phyloP scores from a whole-genome alignment of 2,888 invertebrate species.

The Cataglyphis cursor region DNA sequence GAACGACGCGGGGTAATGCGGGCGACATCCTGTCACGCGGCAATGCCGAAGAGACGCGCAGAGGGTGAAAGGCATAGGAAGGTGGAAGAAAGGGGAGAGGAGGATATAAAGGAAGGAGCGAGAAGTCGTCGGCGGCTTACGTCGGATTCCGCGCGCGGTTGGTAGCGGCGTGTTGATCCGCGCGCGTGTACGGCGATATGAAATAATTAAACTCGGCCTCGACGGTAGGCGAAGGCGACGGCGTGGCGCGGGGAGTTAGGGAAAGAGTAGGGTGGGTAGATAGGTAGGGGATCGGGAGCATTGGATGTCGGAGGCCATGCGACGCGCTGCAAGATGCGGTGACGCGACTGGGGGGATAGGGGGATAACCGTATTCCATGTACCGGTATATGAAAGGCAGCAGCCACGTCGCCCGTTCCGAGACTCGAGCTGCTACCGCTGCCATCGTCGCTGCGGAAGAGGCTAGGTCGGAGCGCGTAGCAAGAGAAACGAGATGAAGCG shows the following conservation, averaged over 20 bases:
- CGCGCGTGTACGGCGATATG: slow-evolving; percentile 65
- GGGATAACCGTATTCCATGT: slow-evolving; percentile 66
- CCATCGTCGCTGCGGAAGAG: slow-evolving; percentile 62
- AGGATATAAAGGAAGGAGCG: slow-evolving; percentile 44
- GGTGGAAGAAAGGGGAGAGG: background rate
- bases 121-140: slow-evolving; percentile 71
- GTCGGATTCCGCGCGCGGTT: slow-evolving; percentile 62
- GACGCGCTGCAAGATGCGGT: slow-evolving; percentile 49
- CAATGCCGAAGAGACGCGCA: slow-evolving; percentile 57
- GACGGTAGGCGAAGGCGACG: slow-evolving; percentile 63
- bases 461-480: slow-evolving; percentile 57
- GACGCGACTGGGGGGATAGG: slow-evolving; percentile 45
- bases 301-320: slow-evolving; percentile 53
- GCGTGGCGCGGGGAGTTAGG: slow-evolving; percentile 12
- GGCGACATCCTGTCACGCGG: slow-evolving; percentile 17
- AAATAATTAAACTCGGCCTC: slow-evolving; percentile 77
- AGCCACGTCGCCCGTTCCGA: slow-evolving; percentile 69
- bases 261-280: slow-evolving; percentile 61
- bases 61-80: slow-evolving; percentile 16
- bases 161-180: slow-evolving; percentile 56
- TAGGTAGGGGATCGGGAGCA: slow-evolving; percentile 61
- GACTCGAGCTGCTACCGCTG: slow-evolving; percentile 59
- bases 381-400: slow-evolving; percentile 69
- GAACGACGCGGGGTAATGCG: background rate
- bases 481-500: slow-evolving; percentile 51